Evolutionary conservation across 2,113 vertebrate genomes (phyloP).

Genomic region (Microcebus ravelobensis): DNA sequence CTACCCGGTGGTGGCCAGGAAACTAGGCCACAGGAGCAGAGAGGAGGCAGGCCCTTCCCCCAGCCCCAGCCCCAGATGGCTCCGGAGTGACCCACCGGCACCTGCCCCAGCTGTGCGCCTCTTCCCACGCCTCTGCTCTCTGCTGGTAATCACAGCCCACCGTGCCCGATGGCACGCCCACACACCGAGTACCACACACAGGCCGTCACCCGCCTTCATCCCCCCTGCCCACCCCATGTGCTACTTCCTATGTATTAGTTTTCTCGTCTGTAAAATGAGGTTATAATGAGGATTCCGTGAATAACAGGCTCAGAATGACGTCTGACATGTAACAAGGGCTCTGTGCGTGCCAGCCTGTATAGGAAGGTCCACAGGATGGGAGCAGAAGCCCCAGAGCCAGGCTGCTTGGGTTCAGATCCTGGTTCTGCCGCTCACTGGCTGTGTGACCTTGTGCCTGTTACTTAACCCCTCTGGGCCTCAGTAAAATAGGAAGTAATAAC

Average conservation of each 20-base stretch:
- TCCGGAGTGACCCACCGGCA: neutral
- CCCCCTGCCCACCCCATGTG: rapidly evolving
- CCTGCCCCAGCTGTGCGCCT: rapidly evolving
- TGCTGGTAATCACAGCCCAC: neutral
- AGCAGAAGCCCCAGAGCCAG: neutral
- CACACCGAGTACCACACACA: rapidly evolving
- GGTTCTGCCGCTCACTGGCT: neutral
- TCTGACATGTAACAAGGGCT: too few species aligned
- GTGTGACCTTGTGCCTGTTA: neutral
- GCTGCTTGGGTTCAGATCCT: neutral
- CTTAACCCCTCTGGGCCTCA: neutral
- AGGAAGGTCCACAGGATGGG: neutral
- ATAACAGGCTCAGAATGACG: neutral
- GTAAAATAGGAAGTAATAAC: neutral
- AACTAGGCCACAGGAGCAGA: conserved; percentile 64
- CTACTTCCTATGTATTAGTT: neutral
- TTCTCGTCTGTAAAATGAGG: neutral
- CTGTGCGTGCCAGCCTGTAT: too few species aligned
- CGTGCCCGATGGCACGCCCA: neutral
- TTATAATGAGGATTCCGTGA: neutral
- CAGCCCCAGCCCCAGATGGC: neutral
- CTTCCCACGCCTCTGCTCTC: neutral
- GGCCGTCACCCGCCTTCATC: neutral
- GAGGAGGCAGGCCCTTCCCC: neutral
- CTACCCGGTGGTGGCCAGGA: conserved; percentile 55